A percentile compares a stretch with the other conserved stretches of the same genome.
These are phyloP conservation scores for Takifugu flavidus DNA, from an alignment of 2,113 vertebrate genomes.

Conservation along the genomic window DNA sequence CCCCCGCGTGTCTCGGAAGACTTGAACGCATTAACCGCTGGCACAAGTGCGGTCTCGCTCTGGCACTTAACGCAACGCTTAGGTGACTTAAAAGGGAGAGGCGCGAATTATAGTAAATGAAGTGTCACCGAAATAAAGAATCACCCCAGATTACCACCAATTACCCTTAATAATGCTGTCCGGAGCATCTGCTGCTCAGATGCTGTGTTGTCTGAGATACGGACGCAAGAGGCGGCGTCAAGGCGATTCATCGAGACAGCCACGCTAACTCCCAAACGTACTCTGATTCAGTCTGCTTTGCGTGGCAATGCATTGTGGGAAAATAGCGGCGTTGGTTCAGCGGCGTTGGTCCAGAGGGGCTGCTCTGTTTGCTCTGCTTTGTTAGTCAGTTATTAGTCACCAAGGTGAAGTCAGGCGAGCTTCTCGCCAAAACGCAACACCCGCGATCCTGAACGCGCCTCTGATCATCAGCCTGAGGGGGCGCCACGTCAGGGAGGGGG, in stretches of 20 bases:
- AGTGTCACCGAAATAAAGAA: slow-evolving; percentile 85
- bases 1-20: slow-evolving; percentile 79
- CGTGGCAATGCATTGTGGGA: slow-evolving; percentile 44
- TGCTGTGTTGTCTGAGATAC: slow-evolving; percentile 60
- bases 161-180: slow-evolving; percentile 74
- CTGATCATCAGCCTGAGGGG: slow-evolving; percentile 7
- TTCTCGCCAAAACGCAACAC: slow-evolving; percentile 29
- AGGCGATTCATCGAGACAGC: slow-evolving; percentile 40
- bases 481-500: too few species aligned
- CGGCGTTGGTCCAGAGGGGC: slow-evolving; percentile 41
- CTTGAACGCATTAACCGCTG: slow-evolving; percentile 84
- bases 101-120: slow-evolving; percentile 88
- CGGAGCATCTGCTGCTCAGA: slow-evolving; percentile 78
- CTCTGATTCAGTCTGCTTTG: slow-evolving; percentile 58
- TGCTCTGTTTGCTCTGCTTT: slow-evolving; percentile 63
- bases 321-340: slow-evolving; percentile 46
- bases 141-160: slow-evolving; percentile 76
- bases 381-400: slow-evolving; percentile 71
- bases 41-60: slow-evolving; percentile 74
- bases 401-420: slow-evolving; percentile 42
- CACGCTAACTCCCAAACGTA: slow-evolving; percentile 35
- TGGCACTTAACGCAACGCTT: slow-evolving; percentile 80
- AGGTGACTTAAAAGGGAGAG: slow-evolving; percentile 85
- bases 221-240: slow-evolving; percentile 21
- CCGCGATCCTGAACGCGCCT: slow-evolving; percentile 54